Evolutionary conservation across 2,888 invertebrate genomes (phyloP).

Genomic region (Pyralis farinalis): DNA sequence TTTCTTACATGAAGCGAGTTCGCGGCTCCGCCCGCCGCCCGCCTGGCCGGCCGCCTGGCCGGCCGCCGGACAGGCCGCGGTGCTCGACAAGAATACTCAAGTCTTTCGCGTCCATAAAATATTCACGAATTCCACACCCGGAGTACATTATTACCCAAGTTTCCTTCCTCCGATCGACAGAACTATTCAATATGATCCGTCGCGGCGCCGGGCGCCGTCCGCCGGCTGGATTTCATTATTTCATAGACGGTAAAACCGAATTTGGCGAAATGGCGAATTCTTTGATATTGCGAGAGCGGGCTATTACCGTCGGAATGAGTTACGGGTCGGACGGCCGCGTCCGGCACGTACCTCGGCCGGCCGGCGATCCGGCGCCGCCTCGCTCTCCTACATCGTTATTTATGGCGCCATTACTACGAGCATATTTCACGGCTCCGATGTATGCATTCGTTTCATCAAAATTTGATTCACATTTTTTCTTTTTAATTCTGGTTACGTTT

Average conservation of each 20-base stretch:
- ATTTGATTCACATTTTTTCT: no score
- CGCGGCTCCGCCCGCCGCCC: no score
- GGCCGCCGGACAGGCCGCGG: no score
- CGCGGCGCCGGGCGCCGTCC: conserved; percentile 1
- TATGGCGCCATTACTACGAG: background rate
- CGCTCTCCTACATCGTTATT: background rate
- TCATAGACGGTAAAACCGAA: background rate
- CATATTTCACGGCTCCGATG: background rate
- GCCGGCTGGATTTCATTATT: conserved; percentile 10
- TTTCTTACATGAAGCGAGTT: no score
- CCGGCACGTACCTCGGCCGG: conserved; percentile 19
- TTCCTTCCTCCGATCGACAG: conserved; percentile 15
- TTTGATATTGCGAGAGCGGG: background rate
- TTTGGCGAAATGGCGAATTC: background rate
- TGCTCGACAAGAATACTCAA: conserved; percentile 17
- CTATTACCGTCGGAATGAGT: conserved; percentile 14
- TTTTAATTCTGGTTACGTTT: no score
- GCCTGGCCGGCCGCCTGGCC: no score
- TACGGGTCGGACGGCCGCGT: conserved; percentile 18
- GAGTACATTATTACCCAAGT: conserved; percentile 21
- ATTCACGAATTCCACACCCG: conserved; percentile 21
- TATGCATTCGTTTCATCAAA: no score
- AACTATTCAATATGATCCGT: conserved; percentile 18
- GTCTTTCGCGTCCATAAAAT: conserved; percentile 18
- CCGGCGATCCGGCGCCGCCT: background rate